phyloP scores from a whole-genome alignment of 2,797 vertebrate species.

The Hoplostethus mediterraneus region DNA sequence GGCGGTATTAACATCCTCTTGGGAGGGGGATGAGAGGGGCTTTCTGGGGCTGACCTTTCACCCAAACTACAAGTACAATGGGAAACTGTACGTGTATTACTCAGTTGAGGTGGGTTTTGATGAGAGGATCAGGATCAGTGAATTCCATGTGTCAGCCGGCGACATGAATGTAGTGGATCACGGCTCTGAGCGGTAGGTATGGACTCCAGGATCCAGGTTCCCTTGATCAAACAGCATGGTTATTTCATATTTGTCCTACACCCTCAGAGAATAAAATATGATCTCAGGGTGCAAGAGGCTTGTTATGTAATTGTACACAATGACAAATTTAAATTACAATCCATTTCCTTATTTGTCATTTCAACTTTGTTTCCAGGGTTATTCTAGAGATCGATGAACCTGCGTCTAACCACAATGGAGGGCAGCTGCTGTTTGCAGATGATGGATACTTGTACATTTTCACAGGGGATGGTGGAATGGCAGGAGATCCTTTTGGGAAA shows the following conservation, averaged over 20 bases:
- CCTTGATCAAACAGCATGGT: neutral
- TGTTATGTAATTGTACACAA: no score
- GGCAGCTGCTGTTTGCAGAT: conserved; percentile 93
- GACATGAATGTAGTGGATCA: conserved; percentile 94
- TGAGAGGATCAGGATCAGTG: conserved; percentile 95
- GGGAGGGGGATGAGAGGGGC: conserved; percentile 97
- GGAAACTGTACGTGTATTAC: conserved; percentile 95
- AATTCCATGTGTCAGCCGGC: conserved; percentile 90
- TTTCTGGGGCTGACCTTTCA: conserved; percentile 94
- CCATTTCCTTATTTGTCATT: neutral
- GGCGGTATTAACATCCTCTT: conserved; percentile 93
- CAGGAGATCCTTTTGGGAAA: conserved; percentile 95
- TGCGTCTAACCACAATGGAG: conserved; percentile 96
- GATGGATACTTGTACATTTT: conserved; percentile 96
- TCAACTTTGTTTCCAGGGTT: conserved; percentile 80
- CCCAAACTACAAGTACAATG: conserved; percentile 90
- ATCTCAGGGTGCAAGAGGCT: no score
- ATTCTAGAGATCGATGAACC: conserved; percentile 97
- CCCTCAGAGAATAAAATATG: neutral
- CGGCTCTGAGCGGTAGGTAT: conserved; percentile 91
- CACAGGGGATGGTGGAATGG: conserved; percentile 97
- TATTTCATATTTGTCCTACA: neutral
- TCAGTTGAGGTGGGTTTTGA: conserved; percentile 89
- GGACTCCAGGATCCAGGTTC: neutral
- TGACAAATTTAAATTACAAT: no score